Conservation (phyloP, 2,113 vertebrate species). For the Numida meleagris region DNA sequence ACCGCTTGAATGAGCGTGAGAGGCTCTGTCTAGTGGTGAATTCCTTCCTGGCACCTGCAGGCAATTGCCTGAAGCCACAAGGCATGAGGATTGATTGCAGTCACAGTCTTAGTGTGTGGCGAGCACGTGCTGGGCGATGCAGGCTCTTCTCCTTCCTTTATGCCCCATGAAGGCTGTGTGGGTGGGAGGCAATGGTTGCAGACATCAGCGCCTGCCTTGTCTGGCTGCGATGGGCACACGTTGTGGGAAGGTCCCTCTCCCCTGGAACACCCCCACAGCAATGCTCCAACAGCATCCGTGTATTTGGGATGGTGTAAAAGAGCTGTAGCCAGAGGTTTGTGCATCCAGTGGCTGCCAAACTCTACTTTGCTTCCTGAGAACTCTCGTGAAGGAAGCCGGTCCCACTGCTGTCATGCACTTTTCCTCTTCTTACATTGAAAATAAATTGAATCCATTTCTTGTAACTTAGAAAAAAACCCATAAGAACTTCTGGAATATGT, state of each 20-base stretch:
- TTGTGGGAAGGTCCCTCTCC: not conserved
- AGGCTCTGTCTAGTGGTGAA: not conserved
- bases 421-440: not conserved
- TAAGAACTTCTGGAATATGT: not conserved
- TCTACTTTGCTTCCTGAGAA: not conserved
- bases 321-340: not conserved
- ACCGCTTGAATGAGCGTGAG: fast-evolving
- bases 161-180: fast-evolving
- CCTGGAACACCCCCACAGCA: not conserved
- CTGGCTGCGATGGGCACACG: no score
- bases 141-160: no score
- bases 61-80: not conserved
- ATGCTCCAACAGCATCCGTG: not conserved
- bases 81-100: not conserved
- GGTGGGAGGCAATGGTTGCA: fast-evolving
- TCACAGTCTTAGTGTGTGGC: fast-evolving
- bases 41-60: not conserved
- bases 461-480: no score
- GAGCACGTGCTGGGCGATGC: not conserved
- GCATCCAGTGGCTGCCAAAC: not conserved
- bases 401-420: not conserved
- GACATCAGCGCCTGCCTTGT: not conserved
- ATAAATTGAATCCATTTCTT: not conserved
- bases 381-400: not conserved
- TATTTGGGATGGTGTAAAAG: not conserved